These are phyloP conservation scores for Oncorhynchus tshawytscha DNA, from an alignment of 2,113 vertebrate genomes.

Conservation along the genomic window DNA sequence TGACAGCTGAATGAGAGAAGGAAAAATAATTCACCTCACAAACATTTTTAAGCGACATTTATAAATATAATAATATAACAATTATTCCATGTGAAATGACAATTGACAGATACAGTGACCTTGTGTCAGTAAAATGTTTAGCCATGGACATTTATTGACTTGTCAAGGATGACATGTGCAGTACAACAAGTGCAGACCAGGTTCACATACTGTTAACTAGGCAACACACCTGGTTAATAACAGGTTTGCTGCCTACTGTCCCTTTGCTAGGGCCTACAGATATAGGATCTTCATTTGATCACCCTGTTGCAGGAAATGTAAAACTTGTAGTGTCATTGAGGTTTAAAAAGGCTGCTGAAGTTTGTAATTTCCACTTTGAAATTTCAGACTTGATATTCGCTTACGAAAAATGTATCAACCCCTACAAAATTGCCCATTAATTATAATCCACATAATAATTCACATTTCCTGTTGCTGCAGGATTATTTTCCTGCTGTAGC, in stretches of 20 bases:
- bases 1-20: slow-evolving; percentile 68
- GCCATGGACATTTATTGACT: slow-evolving; percentile 50
- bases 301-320: no score
- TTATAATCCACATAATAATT: no score
- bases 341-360: no score
- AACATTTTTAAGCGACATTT: slow-evolving; percentile 51
- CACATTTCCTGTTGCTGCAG: no score
- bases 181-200: slow-evolving; percentile 6
- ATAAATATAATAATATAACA: slow-evolving; percentile 63
- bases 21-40: slow-evolving; percentile 26
- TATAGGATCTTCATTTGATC: no score
- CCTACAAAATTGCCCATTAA: no score
- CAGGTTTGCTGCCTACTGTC: not conserved
- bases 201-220: not conserved
- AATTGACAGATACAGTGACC: slow-evolving; percentile 58
- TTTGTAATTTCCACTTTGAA: no score
- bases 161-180: slow-evolving; percentile 26
- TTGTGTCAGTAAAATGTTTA: slow-evolving; percentile 28
- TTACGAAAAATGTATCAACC: no score
- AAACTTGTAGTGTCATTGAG: no score
- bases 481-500: no score
- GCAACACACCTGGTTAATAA: not conserved
- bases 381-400: no score
- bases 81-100: slow-evolving; percentile 61
- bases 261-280: slow-evolving; percentile 7